Evolutionary conservation across 2,113 vertebrate species (phyloP).

Genomic region (Dasyornis broadbenti): DNA sequence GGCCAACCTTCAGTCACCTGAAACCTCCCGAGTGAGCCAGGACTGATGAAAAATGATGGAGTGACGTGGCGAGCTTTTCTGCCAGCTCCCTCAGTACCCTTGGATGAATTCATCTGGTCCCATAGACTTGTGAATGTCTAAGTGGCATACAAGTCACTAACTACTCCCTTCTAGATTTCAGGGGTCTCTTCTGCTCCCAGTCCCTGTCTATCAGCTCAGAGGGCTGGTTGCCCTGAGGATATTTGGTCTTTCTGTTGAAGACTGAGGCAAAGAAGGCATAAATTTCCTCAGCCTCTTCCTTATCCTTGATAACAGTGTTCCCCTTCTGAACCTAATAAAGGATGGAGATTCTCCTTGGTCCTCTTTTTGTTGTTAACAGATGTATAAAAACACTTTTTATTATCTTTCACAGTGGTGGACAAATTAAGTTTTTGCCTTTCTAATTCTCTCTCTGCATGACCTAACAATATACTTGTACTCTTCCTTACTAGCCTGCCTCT

Average conservation of each 20-base stretch:
- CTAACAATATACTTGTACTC: neutral
- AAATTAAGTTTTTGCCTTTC: neutral
- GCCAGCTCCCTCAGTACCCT: neutral
- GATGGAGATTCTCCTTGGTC: neutral
- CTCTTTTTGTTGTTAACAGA: neutral
- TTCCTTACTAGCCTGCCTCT: neutral
- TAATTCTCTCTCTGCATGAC: neutral
- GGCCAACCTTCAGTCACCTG: neutral
- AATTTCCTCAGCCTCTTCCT: neutral
- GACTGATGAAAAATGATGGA: neutral
- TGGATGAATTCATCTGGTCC: neutral
- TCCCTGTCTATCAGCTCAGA: neutral
- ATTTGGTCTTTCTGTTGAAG: neutral
- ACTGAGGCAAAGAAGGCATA: neutral
- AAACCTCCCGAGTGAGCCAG: neutral
- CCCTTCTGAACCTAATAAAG: neutral
- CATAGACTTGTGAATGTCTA: neutral
- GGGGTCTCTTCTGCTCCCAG: neutral
- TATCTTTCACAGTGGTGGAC: neutral
- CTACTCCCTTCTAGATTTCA: neutral
- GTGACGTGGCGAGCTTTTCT: neutral
- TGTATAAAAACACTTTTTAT: neutral
- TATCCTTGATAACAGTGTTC: neutral
- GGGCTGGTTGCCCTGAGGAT: neutral
- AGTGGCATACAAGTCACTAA: neutral